A percentile compares a stretch with the other conserved stretches of the same genome.
These are phyloP conservation scores for Tetheella fluctuosa DNA, from an alignment of 2,888 invertebrate genomes.

Conservation along the genomic window DNA sequence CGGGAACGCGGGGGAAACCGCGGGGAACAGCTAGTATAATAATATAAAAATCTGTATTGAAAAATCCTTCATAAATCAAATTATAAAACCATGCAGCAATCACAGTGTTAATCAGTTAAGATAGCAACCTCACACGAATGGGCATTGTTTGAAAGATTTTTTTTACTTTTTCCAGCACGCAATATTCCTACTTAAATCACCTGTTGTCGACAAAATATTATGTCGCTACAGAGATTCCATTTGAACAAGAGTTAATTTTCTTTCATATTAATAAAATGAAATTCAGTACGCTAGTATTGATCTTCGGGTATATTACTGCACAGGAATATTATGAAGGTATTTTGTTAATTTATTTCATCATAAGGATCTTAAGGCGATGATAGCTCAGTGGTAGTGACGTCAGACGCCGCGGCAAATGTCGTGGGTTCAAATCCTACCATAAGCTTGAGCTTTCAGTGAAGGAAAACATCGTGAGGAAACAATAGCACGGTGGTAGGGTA, in stretches of 20 bases:
- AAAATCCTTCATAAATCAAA: too few relatives aligned
- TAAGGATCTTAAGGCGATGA: too few relatives aligned
- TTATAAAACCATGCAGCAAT: slow-evolving; percentile 19
- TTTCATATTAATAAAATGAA: slow-evolving; percentile 31
- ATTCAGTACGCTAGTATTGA: slow-evolving; percentile 31
- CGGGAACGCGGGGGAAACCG: too few relatives aligned
- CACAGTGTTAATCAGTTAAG: slow-evolving; percentile 54
- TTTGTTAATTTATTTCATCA: slow-evolving; percentile 14
- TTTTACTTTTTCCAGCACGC: slow-evolving; percentile 44
- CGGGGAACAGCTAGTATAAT: too few relatives aligned
- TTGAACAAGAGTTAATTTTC: slow-evolving; percentile 18
- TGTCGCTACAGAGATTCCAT: slow-evolving; percentile 23
- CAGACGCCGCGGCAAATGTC: too few relatives aligned
- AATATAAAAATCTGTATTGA: too few relatives aligned
- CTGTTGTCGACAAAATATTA: slow-evolving; percentile 38
- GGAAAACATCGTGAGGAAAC: too few relatives aligned
- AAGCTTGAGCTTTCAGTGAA: too few relatives aligned
- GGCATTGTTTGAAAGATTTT: slow-evolving; percentile 51
- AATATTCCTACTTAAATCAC: slow-evolving; percentile 59
- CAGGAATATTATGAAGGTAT: slow-evolving; percentile 63
- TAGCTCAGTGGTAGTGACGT: too few relatives aligned
- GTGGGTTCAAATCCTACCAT: too few relatives aligned
- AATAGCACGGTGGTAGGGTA: too few relatives aligned
- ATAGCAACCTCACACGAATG: slow-evolving; percentile 51
- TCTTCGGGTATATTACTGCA: slow-evolving; percentile 42